Evolutionary conservation across 2,797 vertebrate genomes (phyloP), one percentile per base, ranked within the genome.

Genomic region (Ctenopoma kingsleyae): DNA sequence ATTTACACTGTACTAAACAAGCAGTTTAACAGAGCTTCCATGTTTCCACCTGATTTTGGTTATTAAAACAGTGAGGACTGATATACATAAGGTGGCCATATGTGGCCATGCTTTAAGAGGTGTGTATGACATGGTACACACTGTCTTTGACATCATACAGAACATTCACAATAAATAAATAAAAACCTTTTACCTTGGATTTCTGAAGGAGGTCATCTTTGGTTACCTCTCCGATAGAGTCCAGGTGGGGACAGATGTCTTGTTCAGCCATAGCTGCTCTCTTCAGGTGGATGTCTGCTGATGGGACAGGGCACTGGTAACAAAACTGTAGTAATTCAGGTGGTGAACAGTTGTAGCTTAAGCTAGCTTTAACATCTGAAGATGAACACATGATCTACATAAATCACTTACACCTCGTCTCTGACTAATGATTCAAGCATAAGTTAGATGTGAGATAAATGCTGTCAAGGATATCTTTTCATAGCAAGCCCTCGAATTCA

Each of bases 141-240:
- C 43, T 65, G 17, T 8, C 20, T 63, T 23, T 63, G 25, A 72
- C 48, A 75, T 5, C 57, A 40, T 47, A 23, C 63, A 62, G 1
- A 17, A 9, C 23, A 36, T 50, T 19, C 2, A 35, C 32, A 40
- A 58, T 35, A 22, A 49, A 76, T 44, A 2, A 51, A 59, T 55
- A 16, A 66, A 78, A 69, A 65, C 85, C 51, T n/a, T n/a, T n/a
- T 67, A 98, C 98, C 96, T 98, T 98, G 57, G 98, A 97, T 92
- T 99, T 99, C 63, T 96, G 94, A 44, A 99, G 92, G 67, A 99
- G 92, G 71, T 99, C 96, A 38, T 99, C 97, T 76, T 97, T 99
- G 79, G 98, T 99, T 63, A 99, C 94, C 88, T 99, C 98, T 75
- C 98, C 98, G 80, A 98, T 95, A 48, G 94, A 97, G 87, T 98